phyloP scores from a whole-genome alignment of 2,888 invertebrate species.

The Catocala sponsa region DNA sequence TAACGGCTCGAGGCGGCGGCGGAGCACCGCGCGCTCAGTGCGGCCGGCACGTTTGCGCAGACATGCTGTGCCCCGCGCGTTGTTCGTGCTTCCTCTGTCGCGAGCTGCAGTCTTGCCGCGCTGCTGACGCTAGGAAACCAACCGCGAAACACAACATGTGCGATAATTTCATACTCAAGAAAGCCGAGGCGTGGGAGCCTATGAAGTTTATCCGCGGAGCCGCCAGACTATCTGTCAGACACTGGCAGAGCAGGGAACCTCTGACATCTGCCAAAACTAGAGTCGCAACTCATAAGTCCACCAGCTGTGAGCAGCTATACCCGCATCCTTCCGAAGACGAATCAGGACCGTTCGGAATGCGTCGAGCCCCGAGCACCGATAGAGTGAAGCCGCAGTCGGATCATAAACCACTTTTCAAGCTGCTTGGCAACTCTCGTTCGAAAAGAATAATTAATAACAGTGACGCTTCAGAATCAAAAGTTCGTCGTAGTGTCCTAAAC shows the following conservation, averaged over 20 bases:
- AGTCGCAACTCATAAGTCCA: conserved; percentile 77
- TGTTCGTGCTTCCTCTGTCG: conserved; percentile 93
- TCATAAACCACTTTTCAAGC: conserved; percentile 79
- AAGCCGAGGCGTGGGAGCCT: conserved; percentile 85
- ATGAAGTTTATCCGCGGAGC: conserved; percentile 84
- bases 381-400: conserved; percentile 77
- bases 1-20: conserved; percentile 63
- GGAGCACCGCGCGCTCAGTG: conserved; percentile 71
- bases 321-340: conserved; percentile 76
- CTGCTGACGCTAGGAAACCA: conserved; percentile 81
- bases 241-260: conserved; percentile 84
- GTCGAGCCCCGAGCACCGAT: conserved; percentile 84
- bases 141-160: conserved; percentile 77
- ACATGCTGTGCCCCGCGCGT: conserved; percentile 91
- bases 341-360: conserved; percentile 74
- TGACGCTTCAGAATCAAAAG: conserved; percentile 75
- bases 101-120: conserved; percentile 90
- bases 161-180: conserved; percentile 87
- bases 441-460: conserved; percentile 75
- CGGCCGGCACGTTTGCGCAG: conserved; percentile 78
- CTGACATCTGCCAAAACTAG: conserved; percentile 76
- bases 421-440: conserved; percentile 77
- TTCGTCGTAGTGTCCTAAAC: conserved; percentile 78
- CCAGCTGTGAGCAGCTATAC: conserved; percentile 84
- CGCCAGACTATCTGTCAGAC: conserved; percentile 85